phyloP scores from a whole-genome alignment of 2,113 vertebrate genomes.

The Barbus barbus region DNA sequence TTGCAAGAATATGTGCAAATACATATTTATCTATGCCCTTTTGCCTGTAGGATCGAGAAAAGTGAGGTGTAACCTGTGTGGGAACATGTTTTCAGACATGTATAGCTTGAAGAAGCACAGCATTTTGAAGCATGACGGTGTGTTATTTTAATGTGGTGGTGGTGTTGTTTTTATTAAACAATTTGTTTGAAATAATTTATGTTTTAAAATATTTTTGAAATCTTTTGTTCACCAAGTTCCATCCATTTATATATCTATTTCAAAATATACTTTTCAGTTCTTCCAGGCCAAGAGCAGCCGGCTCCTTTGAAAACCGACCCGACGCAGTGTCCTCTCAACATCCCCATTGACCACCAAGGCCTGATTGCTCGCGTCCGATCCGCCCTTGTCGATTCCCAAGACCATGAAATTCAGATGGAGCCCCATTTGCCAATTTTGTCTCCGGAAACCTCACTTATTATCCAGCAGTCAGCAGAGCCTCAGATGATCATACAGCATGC shows the following conservation, averaged over 20 bases:
- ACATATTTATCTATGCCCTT: background rate
- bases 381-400: slow-evolving; percentile 61
- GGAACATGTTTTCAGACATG: slow-evolving; percentile 92
- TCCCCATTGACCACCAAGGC: slow-evolving; percentile 70
- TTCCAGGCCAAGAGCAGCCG: slow-evolving; percentile 35
- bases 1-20: background rate
- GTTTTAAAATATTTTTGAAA: background rate
- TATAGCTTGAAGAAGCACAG: slow-evolving; percentile 98
- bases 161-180: background rate
- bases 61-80: slow-evolving; percentile 95
- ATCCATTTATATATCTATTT: slow-evolving; percentile 11
- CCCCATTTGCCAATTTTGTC: background rate
- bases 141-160: background rate
- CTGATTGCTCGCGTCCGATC: slow-evolving; percentile 56
- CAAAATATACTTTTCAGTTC: slow-evolving; percentile 16
- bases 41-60: slow-evolving; percentile 85
- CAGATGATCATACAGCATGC: slow-evolving; percentile 52
- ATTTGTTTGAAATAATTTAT: background rate
- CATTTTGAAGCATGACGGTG: slow-evolving; percentile 88
- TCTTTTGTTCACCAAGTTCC: background rate
- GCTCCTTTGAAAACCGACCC: slow-evolving; percentile 30
- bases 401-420: slow-evolving; percentile 51
- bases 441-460: slow-evolving; percentile 30
- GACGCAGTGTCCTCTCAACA: slow-evolving; percentile 67
- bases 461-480: slow-evolving; percentile 50